Conservation (phyloP, 2,888 invertebrate genomes). For the Cantharis rufa region DNA sequence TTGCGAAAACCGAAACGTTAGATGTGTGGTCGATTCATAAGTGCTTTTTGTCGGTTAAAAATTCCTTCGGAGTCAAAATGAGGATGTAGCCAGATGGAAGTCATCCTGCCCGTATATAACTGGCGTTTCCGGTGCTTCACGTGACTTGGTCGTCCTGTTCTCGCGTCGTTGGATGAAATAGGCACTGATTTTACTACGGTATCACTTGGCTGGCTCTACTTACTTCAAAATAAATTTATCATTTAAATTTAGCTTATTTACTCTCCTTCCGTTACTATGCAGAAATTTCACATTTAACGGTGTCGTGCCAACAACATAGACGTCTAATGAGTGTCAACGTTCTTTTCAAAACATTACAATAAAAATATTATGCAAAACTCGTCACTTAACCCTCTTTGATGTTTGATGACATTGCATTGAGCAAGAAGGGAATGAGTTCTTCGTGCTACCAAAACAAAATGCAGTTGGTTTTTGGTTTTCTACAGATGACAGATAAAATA, state of each 20-base stretch:
- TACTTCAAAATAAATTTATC: conserved; percentile 11
- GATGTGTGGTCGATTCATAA: conserved; percentile 28
- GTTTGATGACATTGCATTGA: not conserved
- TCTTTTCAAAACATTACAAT: not conserved
- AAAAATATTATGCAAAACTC: not conserved
- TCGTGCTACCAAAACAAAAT: not conserved
- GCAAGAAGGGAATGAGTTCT: not conserved
- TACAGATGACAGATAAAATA: too few relatives aligned
- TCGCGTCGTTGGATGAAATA: conserved; percentile 46
- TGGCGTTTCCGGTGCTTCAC: conserved; percentile 60
- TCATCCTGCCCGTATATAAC: conserved; percentile 60
- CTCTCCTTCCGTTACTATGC: conserved; percentile 5
- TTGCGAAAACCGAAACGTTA: conserved; percentile 18
- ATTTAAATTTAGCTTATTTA: conserved; percentile 19
- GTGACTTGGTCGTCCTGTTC: conserved; percentile 54
- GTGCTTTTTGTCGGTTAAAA: conserved; percentile 48
- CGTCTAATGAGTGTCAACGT: not conserved
- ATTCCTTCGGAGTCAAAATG: conserved; percentile 51
- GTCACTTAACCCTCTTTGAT: not conserved
- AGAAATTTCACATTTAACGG: not conserved
- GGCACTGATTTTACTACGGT: conserved; percentile 23
- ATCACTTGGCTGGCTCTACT: conserved; percentile 8
- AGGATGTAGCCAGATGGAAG: conserved; percentile 55
- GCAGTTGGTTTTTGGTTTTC: not conserved
- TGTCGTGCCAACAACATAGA: not conserved